Evolutionary conservation across 2,113 vertebrate species (phyloP).

Genomic region (Erythrolamprus reginae): DNA sequence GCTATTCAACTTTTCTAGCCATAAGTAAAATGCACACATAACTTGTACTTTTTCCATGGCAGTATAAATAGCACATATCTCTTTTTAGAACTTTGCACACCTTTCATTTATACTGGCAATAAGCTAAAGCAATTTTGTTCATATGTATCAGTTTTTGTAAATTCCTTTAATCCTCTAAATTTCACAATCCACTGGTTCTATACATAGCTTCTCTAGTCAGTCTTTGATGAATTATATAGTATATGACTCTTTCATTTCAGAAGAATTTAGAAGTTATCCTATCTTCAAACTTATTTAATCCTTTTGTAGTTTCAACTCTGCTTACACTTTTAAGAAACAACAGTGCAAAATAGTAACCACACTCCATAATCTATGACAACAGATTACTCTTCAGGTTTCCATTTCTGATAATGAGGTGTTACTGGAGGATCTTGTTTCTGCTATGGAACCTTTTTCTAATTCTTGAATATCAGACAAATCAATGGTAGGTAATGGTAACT

Average conservation of each 20-base stretch:
- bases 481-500: constrained; percentile 78
- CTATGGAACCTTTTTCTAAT: constrained; percentile 33
- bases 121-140: background rate
- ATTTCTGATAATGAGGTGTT: constrained; percentile 70
- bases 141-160: constrained; percentile 38
- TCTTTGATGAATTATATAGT: background rate
- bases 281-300: constrained; percentile 23
- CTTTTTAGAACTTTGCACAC: constrained; percentile 10
- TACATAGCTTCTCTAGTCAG: background rate
- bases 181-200: background rate
- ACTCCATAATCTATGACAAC: background rate
- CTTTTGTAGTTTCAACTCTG: constrained; percentile 23
- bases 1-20: constrained; percentile 51
- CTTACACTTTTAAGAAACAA: constrained; percentile 32
- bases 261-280: constrained; percentile 44
- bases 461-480: constrained; percentile 80
- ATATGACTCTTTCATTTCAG: constrained; percentile 1
- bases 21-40: constrained; percentile 25
- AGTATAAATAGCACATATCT: constrained; percentile 20
- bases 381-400: constrained; percentile 77
- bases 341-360: constrained; percentile 3
- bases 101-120: constrained; percentile 14
- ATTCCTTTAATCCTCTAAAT: constrained; percentile 12
- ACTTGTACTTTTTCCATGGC: constrained; percentile 13
- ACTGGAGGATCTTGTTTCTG: constrained; percentile 44